A percentile compares a stretch with the other conserved stretches of the same genome.
Conservation (phyloP, 35 echinoderm and acorn worm genomes). For the Apostichopus parvimensis region DNA sequence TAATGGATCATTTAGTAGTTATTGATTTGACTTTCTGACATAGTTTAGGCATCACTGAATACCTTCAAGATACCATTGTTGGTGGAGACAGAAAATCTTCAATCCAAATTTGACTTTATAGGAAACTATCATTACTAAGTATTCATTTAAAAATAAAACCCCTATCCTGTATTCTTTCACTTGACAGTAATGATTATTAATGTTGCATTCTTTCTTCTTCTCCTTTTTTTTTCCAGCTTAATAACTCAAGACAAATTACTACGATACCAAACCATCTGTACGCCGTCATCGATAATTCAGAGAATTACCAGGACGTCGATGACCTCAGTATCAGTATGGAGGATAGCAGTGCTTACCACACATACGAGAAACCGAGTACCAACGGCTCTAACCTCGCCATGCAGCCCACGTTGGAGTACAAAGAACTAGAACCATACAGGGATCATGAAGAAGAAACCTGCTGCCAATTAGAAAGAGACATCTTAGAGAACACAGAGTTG, state of each 20-base stretch:
- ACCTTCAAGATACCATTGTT: no score
- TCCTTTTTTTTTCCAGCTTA: neutral
- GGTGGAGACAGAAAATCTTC: no score
- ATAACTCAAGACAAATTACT: neutral
- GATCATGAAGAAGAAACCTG: neutral
- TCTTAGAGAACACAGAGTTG: constrained; percentile 2
- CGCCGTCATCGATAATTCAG: constrained; percentile 21
- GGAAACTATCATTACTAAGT: no score
- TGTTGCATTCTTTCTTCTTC: no score
- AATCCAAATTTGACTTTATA: no score
- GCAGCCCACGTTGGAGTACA: constrained; percentile 11
- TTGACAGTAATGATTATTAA: no score
- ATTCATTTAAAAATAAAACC: no score
- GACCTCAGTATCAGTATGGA: constrained; percentile 7
- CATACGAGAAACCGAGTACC: neutral
- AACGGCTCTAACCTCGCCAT: neutral
- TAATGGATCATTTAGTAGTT: no score
- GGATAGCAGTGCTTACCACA: neutral
- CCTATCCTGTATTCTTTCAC: no score
- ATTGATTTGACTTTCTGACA: no score
- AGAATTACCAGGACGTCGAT: neutral
- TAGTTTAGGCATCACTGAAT: no score
- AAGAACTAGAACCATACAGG: constrained; percentile 15
- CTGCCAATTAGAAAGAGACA: constrained; percentile 19
- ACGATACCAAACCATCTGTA: constrained; percentile 37